These are phyloP conservation scores for Noctuana brunneofusca DNA, from an alignment of 2,888 invertebrate species.

Conservation along the genomic window DNA sequence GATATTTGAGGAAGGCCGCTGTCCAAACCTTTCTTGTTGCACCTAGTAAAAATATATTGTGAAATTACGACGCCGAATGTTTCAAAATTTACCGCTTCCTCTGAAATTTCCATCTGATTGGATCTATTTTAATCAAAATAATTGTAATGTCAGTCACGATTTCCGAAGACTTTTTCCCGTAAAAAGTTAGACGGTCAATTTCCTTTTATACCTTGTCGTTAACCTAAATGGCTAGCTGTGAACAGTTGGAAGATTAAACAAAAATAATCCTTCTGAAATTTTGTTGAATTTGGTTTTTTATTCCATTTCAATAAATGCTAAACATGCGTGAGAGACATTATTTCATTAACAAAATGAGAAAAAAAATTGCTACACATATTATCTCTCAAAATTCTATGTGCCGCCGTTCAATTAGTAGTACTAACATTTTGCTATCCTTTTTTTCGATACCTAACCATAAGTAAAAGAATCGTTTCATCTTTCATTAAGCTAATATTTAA, in stretches of 20 bases:
- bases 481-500: too few relatives aligned
- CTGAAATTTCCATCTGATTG: background rate
- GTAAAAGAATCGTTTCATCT: too few relatives aligned
- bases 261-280: background rate
- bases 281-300: background rate
- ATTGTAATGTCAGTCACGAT: slow-evolving; percentile 18
- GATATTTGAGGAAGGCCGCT: too few relatives aligned
- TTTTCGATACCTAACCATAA: too few relatives aligned
- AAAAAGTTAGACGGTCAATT: slow-evolving; percentile 19
- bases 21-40: too few relatives aligned
- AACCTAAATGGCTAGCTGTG: slow-evolving; percentile 18
- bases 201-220: slow-evolving; percentile 24
- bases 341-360: too few relatives aligned
- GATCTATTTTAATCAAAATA: background rate
- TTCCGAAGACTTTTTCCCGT: slow-evolving; percentile 4
- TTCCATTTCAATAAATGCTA: background rate
- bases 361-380: too few relatives aligned
- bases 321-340: background rate
- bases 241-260: slow-evolving; percentile 10
- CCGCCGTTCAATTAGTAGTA: too few relatives aligned
- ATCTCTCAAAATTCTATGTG: too few relatives aligned
- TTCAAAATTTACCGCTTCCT: background rate
- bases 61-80: background rate
- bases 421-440: too few relatives aligned
- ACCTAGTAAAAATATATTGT: background rate